Evolutionary conservation across 2,888 invertebrate species (phyloP), one percentile per base, ranked within the genome.

Genomic region (Diaperis boleti): DNA sequence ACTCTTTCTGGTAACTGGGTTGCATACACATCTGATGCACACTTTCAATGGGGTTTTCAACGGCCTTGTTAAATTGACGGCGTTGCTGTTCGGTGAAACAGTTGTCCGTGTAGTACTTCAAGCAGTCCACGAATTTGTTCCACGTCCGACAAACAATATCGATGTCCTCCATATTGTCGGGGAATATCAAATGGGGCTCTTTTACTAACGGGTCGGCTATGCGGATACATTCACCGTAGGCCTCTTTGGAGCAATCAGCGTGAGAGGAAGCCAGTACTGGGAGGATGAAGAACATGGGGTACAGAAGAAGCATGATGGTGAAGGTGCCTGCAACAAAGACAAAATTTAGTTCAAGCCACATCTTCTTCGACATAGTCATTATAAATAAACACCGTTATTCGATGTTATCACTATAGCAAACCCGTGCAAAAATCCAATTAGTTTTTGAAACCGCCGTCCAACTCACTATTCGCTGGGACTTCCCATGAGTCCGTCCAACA

Each of bases 11-110:
- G 74, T 87, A 87, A 20, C 80, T 76, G 0, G 85, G 82, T 41
- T 85, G 84, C 47, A 84, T 85, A 70, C 88, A 88, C 83, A 88
- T 85, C 67, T 87, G 84, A 76, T 87, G 86, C 1, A 88, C 85
- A 13, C 86, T 85, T 67, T 86, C 85, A 15, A 87, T 85, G 0
- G 88, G 86, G 62, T 83, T 83, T 69, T 86, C 86, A 0, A 88
- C 86, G 1, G 87, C 88, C 65, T 84, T 84, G 72, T 87, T 86
- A 72, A 88, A 88, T 68, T 85, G 84, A 47, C 82, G 81, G 49
- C 84, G 78, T 63, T 86, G 83, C 41, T 83, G 82, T 45, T 84
- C 83, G 0, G 86, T 84, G 71, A 87, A 86, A 69, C 87, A 88
- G 31, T 81, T 79, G 62, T 85, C 85, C 8, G 86, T 87, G 74